Evolutionary conservation across 2,888 invertebrate genomes (phyloP).

Genomic region (Alviniconcha strummeri): DNA sequence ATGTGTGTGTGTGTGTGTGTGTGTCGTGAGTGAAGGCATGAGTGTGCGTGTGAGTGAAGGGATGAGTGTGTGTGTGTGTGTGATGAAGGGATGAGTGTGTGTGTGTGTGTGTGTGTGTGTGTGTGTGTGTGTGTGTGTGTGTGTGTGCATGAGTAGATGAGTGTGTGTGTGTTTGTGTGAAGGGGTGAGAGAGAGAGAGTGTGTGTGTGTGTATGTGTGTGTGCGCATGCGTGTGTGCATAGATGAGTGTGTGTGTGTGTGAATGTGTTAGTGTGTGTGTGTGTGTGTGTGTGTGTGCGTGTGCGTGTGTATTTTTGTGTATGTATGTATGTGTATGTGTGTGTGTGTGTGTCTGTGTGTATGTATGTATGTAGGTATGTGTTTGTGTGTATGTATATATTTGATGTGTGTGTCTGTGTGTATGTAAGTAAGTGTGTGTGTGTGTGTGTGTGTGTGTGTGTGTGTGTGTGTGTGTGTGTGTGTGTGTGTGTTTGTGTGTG

Average conservation of each 20-base stretch:
- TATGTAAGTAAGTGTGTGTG: too few species aligned
- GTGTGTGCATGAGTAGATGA: neutral
- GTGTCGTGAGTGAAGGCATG: neutral
- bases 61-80: neutral
- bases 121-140: neutral
- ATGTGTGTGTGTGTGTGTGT: conserved; percentile 6
- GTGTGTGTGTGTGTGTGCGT: conserved; percentile 8
- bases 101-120: neutral
- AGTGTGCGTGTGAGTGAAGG: neutral
- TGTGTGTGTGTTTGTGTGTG: too few species aligned
- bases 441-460: too few species aligned
- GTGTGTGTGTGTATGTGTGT: neutral
- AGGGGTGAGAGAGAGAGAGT: too few species aligned
- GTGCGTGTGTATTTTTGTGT: neutral
- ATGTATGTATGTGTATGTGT: neutral
- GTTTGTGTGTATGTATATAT: too few species aligned
- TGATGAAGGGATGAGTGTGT: neutral
- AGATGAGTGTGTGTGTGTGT: neutral
- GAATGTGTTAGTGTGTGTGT: neutral
- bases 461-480: too few species aligned
- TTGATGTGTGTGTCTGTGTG: too few species aligned
- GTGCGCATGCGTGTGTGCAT: neutral
- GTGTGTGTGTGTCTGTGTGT: neutral
- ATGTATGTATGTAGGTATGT: too few species aligned
- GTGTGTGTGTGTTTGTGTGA: conserved; percentile 4